Percentiles rank a stretch among this genome's conserved stretches.
Conservation (phyloP, 2,797 vertebrate species). For the Esox lucius region DNA sequence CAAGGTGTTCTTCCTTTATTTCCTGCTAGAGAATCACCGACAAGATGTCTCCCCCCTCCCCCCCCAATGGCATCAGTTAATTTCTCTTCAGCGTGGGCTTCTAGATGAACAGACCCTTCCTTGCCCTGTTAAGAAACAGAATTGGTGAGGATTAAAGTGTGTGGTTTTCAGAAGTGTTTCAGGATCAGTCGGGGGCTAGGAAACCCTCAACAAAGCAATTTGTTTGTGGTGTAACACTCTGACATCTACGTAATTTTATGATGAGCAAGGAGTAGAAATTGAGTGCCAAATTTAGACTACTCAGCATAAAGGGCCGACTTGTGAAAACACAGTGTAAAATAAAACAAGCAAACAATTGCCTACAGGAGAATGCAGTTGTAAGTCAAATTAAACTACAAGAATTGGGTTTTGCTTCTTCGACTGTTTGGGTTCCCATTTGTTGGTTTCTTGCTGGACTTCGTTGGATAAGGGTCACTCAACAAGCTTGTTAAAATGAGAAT, state of each 20-base stretch:
- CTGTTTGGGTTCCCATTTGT: conserved; percentile 41
- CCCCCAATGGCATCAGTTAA: conserved; percentile 31
- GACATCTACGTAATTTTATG: conserved; percentile 53
- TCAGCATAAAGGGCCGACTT: conserved; percentile 66
- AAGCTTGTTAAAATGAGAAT: conserved; percentile 69
- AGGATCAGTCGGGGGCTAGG: conserved; percentile 18
- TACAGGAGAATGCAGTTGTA: conserved; percentile 3
- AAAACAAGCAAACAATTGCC: conserved; percentile 17
- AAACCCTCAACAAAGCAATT: conserved; percentile 62
- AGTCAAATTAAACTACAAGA: conserved; percentile 6
- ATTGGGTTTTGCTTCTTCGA: conserved; percentile 24
- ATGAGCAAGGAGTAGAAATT: conserved; percentile 68
- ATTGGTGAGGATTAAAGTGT: conserved; percentile 38
- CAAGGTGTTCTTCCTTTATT: conserved; percentile 31
- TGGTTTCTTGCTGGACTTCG: conserved; percentile 83
- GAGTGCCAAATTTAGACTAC: conserved; percentile 84
- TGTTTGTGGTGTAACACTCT: conserved; percentile 53
- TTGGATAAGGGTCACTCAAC: conserved; percentile 74
- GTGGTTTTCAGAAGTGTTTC: conserved; percentile 10
- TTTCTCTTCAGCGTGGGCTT: conserved; percentile 38
- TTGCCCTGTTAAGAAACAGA: conserved; percentile 79
- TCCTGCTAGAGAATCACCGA: conserved; percentile 62
- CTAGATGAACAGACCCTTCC: conserved; percentile 42
- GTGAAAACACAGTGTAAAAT: conserved; percentile 64
- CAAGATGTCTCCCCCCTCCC: conserved; percentile 29